Base-by-base conservation (phyloP, 2,888 invertebrate species). In the Automeris io region DNA sequence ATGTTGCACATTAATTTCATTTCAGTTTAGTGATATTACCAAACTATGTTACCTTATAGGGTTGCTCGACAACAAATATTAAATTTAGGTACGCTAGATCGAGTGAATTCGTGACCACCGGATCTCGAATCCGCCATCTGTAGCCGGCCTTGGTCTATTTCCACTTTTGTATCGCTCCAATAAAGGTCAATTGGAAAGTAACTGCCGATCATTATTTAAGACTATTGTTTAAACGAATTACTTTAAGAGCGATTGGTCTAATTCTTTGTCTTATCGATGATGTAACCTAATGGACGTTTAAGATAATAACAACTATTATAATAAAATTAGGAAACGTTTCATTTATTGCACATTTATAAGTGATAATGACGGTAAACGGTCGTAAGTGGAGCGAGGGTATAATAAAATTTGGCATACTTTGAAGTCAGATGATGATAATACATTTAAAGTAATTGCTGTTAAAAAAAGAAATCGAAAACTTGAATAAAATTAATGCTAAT, bases 141-240 rank as follows among this genome's bases (percentile, higher is more conserved):
- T 63, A 54, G 72, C 60, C 67, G 72, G 70, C 83, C 83, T 83
- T 85, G 83, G 76, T 69, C 82, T 76, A 81, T 79, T 70, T 80
- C 64, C 63, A 79, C 61, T 60, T 70, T 70, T 64, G 76, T 76
- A 70, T 72, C 58, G 58, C 57, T 54, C 49, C 52, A 51, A 45
- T 57, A 79, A 83, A 85, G 83, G 83, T 83, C 83, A 82, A 67
- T 70, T 76, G 65, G 75, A 77, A 78, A 77, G 75, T 70, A 49
- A 57, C 51, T 52, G 49, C 53, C 49, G n/a, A 45, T 37, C 43
- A 51, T 53, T 51, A 50, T 53, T 54, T 55, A 54, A 45, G 37
- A 39, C 42, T 46, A 43, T 51, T 57, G 52, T 59, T 51, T 42
- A 18, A 32, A 33, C 22, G 39, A 40, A 40, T 33, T 33, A 18